A percentile compares a stretch with the other conserved stretches of the same genome.
phyloP scores from a whole-genome alignment of 2,113 vertebrate genomes.

The Ictidomys tridecemlineatus region DNA sequence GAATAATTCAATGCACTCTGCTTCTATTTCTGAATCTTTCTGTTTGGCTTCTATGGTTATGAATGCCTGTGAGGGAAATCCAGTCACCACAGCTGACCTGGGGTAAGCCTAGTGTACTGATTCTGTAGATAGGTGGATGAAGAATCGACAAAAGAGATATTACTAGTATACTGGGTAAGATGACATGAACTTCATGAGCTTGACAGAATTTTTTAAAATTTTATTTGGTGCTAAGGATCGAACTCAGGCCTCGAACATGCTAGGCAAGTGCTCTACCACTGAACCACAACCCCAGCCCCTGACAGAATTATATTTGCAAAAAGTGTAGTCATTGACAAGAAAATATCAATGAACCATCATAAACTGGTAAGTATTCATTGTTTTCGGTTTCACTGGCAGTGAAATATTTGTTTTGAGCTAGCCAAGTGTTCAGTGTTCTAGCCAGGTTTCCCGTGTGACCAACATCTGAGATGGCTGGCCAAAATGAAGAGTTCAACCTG shows the following conservation, averaged over 20 bases:
- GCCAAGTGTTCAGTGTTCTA: conserved; percentile 49
- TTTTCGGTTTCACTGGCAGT: neutral
- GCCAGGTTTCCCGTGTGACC: conserved; percentile 56
- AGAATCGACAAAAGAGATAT: neutral
- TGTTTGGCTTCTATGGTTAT: conserved; percentile 50
- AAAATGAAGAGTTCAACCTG: neutral
- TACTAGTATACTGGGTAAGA: neutral
- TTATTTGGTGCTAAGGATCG: no score
- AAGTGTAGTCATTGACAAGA: neutral
- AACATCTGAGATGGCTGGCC: neutral
- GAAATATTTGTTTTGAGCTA: neutral
- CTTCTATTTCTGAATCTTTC: conserved; percentile 9
- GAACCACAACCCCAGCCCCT: no score
- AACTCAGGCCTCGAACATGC: no score
- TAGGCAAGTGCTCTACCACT: no score
- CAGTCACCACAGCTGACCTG: neutral
- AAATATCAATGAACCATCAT: neutral
- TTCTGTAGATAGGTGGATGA: neutral
- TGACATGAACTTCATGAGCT: neutral
- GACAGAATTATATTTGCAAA: neutral
- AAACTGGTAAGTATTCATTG: neutral
- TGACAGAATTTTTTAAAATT: no score
- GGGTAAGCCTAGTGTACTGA: neutral
- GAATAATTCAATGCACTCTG: neutral
- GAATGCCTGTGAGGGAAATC: neutral